Conservation (phyloP, 2,113 vertebrate species). For the Cheilinus undulatus region DNA sequence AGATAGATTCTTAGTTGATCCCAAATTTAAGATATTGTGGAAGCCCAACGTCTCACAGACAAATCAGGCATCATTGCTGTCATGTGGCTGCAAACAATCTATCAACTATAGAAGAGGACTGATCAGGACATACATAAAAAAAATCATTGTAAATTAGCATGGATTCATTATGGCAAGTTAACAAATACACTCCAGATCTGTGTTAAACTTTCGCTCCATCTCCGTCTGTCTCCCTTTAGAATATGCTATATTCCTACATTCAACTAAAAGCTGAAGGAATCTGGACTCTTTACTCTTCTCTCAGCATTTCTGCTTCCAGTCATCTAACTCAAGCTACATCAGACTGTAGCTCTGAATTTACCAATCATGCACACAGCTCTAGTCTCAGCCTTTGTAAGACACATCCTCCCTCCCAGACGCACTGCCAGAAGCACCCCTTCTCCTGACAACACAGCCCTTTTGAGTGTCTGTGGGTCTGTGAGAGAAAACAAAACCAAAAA, state of each 20-base stretch:
- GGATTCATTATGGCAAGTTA: too few species aligned
- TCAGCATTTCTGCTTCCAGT: neutral
- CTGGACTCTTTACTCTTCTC: neutral
- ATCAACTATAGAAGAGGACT: too few species aligned
- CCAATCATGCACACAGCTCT: neutral
- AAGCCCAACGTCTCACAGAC: too few species aligned
- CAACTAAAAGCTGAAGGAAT: neutral
- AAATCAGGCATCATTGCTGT: too few species aligned
- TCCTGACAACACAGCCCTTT: neutral
- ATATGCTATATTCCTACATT: constrained; percentile 8
- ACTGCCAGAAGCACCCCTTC: constrained; percentile 25
- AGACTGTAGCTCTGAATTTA: neutral
- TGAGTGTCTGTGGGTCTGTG: neutral
- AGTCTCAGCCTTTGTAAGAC: constrained; percentile 7
- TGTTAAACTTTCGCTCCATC: too few species aligned
- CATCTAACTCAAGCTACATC: neutral
- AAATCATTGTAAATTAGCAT: too few species aligned
- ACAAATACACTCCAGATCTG: too few species aligned
- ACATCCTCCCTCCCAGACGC: constrained; percentile 16
- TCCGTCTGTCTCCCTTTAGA: too few species aligned
- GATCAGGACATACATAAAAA: too few species aligned
- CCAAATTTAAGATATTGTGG: too few species aligned
- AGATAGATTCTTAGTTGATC: too few species aligned
- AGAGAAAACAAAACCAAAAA: constrained; percentile 2
- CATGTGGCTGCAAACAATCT: too few species aligned